phyloP scores from a whole-genome alignment of 1,140 invertebrate genomes.

The Diabrotica virgifera region DNA sequence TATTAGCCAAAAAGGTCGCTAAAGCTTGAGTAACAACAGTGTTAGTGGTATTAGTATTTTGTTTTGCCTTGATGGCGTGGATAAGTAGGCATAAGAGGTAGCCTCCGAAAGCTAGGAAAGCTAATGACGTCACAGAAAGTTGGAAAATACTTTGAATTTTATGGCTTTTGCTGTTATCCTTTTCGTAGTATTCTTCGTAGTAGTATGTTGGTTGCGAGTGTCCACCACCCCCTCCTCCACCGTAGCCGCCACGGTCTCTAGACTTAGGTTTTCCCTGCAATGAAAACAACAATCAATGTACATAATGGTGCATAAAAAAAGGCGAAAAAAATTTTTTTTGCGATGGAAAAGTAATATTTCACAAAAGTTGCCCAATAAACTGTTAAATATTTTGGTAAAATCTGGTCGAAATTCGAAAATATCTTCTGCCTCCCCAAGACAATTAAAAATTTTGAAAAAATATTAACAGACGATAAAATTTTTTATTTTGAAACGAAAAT shows the following conservation, averaged over 20 bases:
- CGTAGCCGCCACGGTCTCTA: neutral
- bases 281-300: no score
- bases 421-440: no score
- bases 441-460: no score
- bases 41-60: slow-evolving; percentile 39
- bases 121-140: slow-evolving; percentile 66
- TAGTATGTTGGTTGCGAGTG: slow-evolving; percentile 23
- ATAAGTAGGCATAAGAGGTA: slow-evolving; percentile 72
- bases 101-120: slow-evolving; percentile 75
- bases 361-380: no score
- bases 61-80: slow-evolving; percentile 61
- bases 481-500: no score
- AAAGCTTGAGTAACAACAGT: neutral
- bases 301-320: no score
- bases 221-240: neutral
- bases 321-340: no score
- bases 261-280: neutral
- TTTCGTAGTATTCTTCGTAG: slow-evolving; percentile 49
- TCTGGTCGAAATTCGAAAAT: no score
- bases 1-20: slow-evolving; percentile 14
- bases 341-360: no score
- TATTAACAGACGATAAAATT: no score
- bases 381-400: no score
- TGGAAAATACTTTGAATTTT: slow-evolving; percentile 67
- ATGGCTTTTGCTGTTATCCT: slow-evolving; percentile 50